These are phyloP conservation scores for Sinopyrophorus schimmeli DNA, from an alignment of 2,888 invertebrate genomes.

Conservation along the genomic window DNA sequence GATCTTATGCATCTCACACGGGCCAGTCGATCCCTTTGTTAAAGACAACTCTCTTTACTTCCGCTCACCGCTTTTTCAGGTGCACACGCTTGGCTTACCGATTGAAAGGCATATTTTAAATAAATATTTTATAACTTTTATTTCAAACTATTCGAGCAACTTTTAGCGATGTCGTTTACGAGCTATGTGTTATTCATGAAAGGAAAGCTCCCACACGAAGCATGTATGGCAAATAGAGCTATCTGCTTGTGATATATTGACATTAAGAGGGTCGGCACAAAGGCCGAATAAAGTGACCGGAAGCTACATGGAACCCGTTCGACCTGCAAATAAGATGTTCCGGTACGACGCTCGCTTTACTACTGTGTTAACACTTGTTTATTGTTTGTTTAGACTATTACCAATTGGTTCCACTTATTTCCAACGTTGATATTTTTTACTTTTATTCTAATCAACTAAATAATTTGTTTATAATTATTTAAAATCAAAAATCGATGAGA, in stretches of 20 bases:
- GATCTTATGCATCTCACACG: constrained; percentile 41
- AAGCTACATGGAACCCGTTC: constrained; percentile 48
- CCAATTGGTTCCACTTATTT: too few relatives aligned
- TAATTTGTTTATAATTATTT: too few relatives aligned
- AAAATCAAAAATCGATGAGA: too few relatives aligned
- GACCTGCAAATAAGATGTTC: constrained; percentile 53
- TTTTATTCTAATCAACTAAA: too few relatives aligned
- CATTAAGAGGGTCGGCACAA: constrained; percentile 47
- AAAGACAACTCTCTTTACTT: constrained; percentile 22
- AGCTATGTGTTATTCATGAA: constrained; percentile 29
- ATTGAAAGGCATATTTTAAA: constrained; percentile 40
- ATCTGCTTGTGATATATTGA: constrained; percentile 52
- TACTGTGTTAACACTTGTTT: constrained; percentile 30
- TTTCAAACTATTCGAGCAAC: constrained; percentile 33
- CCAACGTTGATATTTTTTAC: too few relatives aligned
- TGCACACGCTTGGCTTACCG: constrained; percentile 42
- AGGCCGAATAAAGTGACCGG: constrained; percentile 53
- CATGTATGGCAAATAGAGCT: constrained; percentile 48
- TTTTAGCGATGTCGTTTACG: constrained; percentile 19
- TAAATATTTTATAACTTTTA: constrained; percentile 46
- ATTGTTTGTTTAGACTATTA: constrained; percentile 29
- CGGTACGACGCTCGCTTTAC: constrained; percentile 33
- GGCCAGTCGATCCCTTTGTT: constrained; percentile 45
- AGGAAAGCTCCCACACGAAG: constrained; percentile 23
- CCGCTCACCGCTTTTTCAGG: constrained; percentile 35